A percentile compares a stretch with the other conserved stretches of the same genome.
phyloP scores from a whole-genome alignment of 2,113 vertebrate genomes.

The Scytalopus superciliaris region DNA sequence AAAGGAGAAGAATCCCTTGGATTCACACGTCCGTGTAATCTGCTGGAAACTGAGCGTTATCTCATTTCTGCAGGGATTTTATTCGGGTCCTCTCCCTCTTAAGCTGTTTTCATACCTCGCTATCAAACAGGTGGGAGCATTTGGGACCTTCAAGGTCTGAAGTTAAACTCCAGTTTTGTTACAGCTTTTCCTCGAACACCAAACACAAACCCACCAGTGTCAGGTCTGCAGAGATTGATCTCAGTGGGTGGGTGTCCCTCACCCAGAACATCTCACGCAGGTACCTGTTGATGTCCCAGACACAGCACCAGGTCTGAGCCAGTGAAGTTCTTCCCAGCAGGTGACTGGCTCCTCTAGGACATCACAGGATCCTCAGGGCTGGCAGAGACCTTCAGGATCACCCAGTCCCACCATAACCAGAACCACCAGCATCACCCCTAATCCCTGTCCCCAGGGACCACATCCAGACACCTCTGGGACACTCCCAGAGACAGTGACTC shows the following conservation, averaged over 20 bases:
- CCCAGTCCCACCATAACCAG: neutral
- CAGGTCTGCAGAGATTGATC: neutral
- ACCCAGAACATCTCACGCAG: too few relatives aligned
- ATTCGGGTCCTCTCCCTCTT: neutral
- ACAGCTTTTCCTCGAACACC: neutral
- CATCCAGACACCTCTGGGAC: neutral
- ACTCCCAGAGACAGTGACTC: neutral
- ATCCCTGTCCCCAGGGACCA: neutral
- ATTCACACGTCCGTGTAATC: neutral
- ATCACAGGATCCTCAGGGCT: neutral
- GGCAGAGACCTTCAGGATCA: neutral
- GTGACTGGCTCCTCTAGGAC: neutral
- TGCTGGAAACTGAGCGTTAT: neutral
- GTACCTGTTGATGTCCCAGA: neutral
- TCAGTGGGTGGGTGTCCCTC: neutral
- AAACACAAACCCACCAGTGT: neutral
- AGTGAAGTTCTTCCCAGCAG: neutral
- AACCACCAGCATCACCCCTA: neutral
- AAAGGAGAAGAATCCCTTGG: neutral
- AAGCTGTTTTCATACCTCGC: neutral
- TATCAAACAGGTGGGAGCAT: neutral
- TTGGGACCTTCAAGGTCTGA: neutral
- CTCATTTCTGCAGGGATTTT: neutral
- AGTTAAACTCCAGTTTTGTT: neutral
- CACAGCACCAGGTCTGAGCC: too few relatives aligned